Conservation (phyloP, 2,888 invertebrate genomes). For the Trichogramma evanescens region DNA sequence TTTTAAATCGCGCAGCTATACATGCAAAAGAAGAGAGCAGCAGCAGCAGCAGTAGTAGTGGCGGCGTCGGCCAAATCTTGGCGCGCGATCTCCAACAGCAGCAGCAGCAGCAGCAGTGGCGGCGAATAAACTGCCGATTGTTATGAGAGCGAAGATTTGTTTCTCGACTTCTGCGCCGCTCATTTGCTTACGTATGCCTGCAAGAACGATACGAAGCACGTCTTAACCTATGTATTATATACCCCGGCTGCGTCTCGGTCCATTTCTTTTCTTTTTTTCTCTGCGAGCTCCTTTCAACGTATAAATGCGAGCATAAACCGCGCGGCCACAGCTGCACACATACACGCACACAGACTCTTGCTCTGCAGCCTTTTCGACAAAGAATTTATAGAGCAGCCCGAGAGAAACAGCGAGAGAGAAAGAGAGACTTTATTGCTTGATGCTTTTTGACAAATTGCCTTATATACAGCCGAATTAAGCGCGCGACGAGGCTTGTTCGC, state of each 20-base stretch:
- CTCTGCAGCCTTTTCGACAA: too few relatives aligned
- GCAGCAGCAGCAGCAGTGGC: background rate
- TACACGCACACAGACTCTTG: too few relatives aligned
- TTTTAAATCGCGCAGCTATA: conserved; percentile 39
- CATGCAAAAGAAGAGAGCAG: conserved; percentile 23
- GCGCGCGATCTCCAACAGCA: conserved; percentile 20
- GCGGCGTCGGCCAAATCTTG: conserved; percentile 35
- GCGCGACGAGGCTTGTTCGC: background rate
- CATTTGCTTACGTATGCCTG: conserved; percentile 8
- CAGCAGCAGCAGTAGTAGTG: conserved; percentile 35
- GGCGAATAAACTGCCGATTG: conserved; percentile 15
- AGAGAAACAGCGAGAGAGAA: too few relatives aligned
- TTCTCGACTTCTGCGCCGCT: conserved; percentile 6
- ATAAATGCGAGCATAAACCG: background rate
- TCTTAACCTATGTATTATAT: too few relatives aligned
- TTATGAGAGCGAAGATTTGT: conserved; percentile 11
- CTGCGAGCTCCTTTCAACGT: background rate
- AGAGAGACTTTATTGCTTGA: conserved; percentile 3
- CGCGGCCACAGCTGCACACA: background rate
- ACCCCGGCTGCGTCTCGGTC: background rate
- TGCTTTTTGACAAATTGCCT: conserved; percentile 21
- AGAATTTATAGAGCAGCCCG: too few relatives aligned
- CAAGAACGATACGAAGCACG: too few relatives aligned
- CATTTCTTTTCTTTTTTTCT: background rate
- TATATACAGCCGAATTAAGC: conserved; percentile 3